phyloP scores from a whole-genome alignment of 2,888 invertebrate species.

The Archips xylosteana region DNA sequence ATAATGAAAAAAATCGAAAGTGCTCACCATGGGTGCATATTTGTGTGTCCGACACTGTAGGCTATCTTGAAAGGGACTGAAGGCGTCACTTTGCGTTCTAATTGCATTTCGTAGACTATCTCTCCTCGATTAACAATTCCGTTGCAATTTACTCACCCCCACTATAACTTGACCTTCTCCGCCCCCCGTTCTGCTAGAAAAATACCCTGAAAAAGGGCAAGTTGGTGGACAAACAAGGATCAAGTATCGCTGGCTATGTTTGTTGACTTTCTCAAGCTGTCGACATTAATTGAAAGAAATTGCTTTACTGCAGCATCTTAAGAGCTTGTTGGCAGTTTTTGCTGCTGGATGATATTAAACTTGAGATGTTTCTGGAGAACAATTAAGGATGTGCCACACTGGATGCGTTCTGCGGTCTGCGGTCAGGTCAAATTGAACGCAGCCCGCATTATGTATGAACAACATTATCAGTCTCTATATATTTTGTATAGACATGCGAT shows the following conservation, averaged over 20 bases:
- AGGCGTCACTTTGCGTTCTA: slow-evolving; percentile 33
- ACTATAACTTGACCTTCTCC: slow-evolving; percentile 8
- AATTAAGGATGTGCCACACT: too few relatives aligned
- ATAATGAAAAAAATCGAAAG: too few relatives aligned
- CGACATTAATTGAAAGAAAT: slow-evolving; percentile 41
- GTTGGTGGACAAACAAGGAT: background rate
- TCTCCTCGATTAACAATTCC: slow-evolving; percentile 42
- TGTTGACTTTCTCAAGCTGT: slow-evolving; percentile 41
- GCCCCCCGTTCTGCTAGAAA: background rate
- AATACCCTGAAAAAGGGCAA: background rate
- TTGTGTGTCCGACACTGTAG: slow-evolving; percentile 9
- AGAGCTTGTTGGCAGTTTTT: slow-evolving; percentile 29
- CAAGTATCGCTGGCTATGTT: slow-evolving; percentile 19
- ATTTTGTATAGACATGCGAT: too few relatives aligned
- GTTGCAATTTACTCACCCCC: slow-evolving; percentile 34
- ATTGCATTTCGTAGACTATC: slow-evolving; percentile 42
- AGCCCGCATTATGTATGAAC: too few relatives aligned
- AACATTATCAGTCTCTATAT: too few relatives aligned
- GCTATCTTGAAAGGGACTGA: slow-evolving; percentile 23
- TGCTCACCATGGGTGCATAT: too few relatives aligned
- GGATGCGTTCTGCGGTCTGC: too few relatives aligned
- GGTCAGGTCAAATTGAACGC: too few relatives aligned
- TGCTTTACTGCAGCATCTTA: slow-evolving; percentile 34
- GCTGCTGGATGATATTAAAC: slow-evolving; percentile 24
- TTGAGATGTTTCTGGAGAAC: background rate